Evolutionary conservation across 2,113 vertebrate genomes (phyloP), one percentile per base, ranked within the genome.

Genomic region (Plecturocebus donacophilus): DNA sequence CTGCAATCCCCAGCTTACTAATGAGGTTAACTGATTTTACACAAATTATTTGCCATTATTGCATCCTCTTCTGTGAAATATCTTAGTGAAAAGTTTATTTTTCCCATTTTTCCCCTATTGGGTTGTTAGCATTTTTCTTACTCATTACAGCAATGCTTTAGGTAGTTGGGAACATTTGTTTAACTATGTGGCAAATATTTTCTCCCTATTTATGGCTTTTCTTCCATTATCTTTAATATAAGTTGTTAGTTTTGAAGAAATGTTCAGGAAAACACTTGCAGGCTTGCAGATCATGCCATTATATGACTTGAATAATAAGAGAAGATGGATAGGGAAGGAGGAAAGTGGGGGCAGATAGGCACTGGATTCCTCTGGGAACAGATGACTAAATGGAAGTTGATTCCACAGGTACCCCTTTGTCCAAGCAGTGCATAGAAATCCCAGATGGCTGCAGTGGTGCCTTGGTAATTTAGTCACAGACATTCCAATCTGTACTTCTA

Each of bases 181-280:
- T 91, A 94, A 95, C 77, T 79, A 42, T 40, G 10, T 71, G 45
- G 30, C 52, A 90, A 85, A 52, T 77, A 19, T 79, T 91, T 95
- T 49, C 42, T 86, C 38, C 45, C 45, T 85, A 32, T 35, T 71
- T 77, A 49, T n/a, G 38, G 13, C 56, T 82, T 89, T 56, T 91
- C 17, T 40, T 80, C 52, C 70, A 23, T 40, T 90, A 13, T 40
- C 21, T 94, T 32, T 73, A 68, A n/a, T n/a, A n/a, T n/a, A n/a
- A 83, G 47, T 95, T 93, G 42, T 16, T 79, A 83, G 52, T 86
- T 97, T 85, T 71, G 7, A 92, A 76, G 20, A 92, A 80, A 76
- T 49, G 0, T 52, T 66, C 92, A 81, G 75, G 23, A 56, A 80
- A 91, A 82, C 49, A 81, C 35, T 68, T 89, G 30, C 12, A 66